Conservation (phyloP, 2,888 invertebrate genomes). For the Choreutis nemorana region DNA sequence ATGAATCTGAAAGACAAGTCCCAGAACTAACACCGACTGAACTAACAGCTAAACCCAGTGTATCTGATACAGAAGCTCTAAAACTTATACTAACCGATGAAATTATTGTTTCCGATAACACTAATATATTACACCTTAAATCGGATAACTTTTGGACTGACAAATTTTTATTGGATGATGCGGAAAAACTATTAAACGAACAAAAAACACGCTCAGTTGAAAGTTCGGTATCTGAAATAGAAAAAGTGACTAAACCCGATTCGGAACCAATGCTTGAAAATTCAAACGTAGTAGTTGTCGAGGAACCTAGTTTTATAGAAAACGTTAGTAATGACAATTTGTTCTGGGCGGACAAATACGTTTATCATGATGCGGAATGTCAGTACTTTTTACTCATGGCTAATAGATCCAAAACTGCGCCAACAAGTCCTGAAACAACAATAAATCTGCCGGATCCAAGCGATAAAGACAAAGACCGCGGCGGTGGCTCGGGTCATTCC, state of each 20-base stretch:
- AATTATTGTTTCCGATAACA: slow-evolving; percentile 41
- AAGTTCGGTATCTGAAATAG: slow-evolving; percentile 7
- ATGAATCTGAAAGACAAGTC: no score
- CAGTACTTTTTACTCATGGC: slow-evolving; percentile 65
- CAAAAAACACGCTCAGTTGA: slow-evolving; percentile 21
- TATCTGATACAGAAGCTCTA: no score
- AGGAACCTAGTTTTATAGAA: slow-evolving; percentile 24
- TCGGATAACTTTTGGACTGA: slow-evolving; percentile 68
- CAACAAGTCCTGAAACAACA: slow-evolving; percentile 18
- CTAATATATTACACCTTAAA: slow-evolving; percentile 33
- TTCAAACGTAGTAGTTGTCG: slow-evolving; percentile 6
- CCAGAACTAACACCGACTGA: no score
- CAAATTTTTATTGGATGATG: slow-evolving; percentile 66
- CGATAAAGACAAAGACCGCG: slow-evolving; percentile 69
- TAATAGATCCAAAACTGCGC: slow-evolving; percentile 36
- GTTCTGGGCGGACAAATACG: slow-evolving; percentile 69
- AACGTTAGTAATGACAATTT: slow-evolving; percentile 49
- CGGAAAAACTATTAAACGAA: slow-evolving; percentile 47
- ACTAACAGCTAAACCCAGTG: no score
- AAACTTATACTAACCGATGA: slow-evolving; percentile 9
- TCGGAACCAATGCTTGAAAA: slow-evolving; percentile 9
- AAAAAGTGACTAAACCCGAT: slow-evolving; percentile 13
- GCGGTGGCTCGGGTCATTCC: slow-evolving; percentile 66
- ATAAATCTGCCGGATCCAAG: slow-evolving; percentile 49
- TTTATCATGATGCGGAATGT: slow-evolving; percentile 74